Evolutionary conservation across 2,113 vertebrate genomes (phyloP).

Genomic region (Syrmaticus mikado): DNA sequence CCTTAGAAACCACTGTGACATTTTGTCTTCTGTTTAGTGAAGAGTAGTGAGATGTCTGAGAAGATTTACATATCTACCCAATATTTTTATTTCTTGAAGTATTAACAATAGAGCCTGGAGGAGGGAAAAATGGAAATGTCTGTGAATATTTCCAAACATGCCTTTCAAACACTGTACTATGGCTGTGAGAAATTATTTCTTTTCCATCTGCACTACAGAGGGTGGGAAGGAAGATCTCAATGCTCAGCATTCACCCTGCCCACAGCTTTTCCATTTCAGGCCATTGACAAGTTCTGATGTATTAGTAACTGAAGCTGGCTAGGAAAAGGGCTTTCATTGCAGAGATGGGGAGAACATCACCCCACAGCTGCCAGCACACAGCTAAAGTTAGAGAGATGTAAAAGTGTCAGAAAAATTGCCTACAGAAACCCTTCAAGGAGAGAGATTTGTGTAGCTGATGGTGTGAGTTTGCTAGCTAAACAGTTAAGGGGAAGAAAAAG

Average conservation of each 20-base stretch:
- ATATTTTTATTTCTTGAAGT: background rate
- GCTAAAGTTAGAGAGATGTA: background rate
- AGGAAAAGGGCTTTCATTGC: background rate
- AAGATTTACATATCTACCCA: background rate
- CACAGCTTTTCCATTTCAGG: background rate
- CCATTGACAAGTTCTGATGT: background rate
- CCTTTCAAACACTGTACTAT: background rate
- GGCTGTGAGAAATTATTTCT: background rate
- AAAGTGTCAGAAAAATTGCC: conserved; percentile 39
- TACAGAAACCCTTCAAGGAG: conserved; percentile 52
- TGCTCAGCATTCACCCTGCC: background rate
- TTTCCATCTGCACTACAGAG: background rate
- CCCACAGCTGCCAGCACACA: background rate
- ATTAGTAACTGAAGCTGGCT: background rate
- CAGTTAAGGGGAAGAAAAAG: background rate
- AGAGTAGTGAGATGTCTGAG: background rate
- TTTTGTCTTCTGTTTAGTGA: background rate
- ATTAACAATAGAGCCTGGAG: background rate
- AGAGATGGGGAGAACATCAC: background rate
- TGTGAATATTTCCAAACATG: background rate
- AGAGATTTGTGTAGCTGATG: conserved; percentile 45
- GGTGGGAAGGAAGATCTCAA: background rate
- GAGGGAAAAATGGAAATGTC: background rate
- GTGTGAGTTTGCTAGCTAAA: conserved; percentile 34
- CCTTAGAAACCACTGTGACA: background rate